A percentile compares a stretch with the other conserved stretches of the same genome.
Evolutionary conservation across 1,140 invertebrate species (phyloP).

Genomic region (Physella acuta): DNA sequence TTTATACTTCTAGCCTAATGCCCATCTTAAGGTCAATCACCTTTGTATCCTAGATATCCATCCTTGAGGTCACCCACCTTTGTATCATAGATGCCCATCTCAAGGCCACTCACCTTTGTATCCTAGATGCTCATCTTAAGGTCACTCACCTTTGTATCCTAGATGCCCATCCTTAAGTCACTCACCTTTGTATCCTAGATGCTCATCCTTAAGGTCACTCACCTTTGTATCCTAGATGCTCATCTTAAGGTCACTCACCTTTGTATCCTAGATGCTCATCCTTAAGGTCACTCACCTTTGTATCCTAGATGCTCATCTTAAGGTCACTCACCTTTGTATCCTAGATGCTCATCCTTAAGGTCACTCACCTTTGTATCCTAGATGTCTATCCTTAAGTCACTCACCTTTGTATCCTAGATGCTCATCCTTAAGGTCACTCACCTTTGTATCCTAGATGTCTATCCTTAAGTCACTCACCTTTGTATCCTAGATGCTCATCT

Average conservation of each 20-base stretch:
- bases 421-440: neutral
- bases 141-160: neutral
- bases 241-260: neutral
- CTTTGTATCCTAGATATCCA: neutral
- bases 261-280: neutral
- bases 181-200: neutral
- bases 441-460: neutral
- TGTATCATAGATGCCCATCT: neutral
- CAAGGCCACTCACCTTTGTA: neutral
- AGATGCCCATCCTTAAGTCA: neutral
- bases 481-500: neutral
- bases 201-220: neutral
- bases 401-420: neutral
- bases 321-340: neutral
- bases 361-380: neutral
- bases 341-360: neutral
- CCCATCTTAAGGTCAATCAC: neutral
- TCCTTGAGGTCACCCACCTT: neutral
- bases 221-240: neutral
- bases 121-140: neutral
- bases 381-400: neutral
- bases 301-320: neutral
- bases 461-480: neutral
- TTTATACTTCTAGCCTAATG: neutral
- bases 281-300: slow-evolving; percentile 5